A percentile compares a stretch with the other conserved stretches of the same genome.
Conservation (phyloP, 2,113 vertebrate species). For the Parus major region DNA sequence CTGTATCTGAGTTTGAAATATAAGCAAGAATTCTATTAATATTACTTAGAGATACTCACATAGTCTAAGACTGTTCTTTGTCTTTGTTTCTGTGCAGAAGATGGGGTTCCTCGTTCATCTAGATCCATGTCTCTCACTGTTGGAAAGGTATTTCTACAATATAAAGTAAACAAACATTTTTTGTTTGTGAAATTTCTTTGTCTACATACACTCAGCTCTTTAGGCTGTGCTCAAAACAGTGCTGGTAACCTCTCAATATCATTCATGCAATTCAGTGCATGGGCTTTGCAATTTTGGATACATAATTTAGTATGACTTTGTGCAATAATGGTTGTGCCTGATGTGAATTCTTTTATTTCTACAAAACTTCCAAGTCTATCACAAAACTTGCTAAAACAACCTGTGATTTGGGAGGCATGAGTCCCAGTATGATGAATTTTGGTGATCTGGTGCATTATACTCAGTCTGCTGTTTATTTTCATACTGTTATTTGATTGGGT, state of each 20-base stretch:
- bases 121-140: constrained; percentile 93
- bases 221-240: background rate
- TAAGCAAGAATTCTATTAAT: background rate
- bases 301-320: background rate
- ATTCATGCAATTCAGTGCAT: background rate
- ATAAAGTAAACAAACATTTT: background rate
- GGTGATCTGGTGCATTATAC: background rate
- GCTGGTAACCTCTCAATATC: background rate
- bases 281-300: background rate
- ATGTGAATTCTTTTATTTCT: background rate
- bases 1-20: background rate
- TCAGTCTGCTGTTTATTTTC: background rate
- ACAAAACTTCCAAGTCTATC: background rate
- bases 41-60: background rate
- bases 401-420: background rate
- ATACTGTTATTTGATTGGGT: background rate
- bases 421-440: background rate
- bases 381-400: background rate
- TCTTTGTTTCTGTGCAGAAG: constrained; percentile 79
- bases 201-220: background rate
- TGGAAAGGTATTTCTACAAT: constrained; percentile 86
- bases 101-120: constrained; percentile 88
- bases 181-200: background rate
- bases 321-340: background rate
- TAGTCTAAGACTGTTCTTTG: constrained; percentile 23